Percentiles rank a stretch among this genome's conserved stretches.
Evolutionary conservation across 37 sponge, comb jelly and placozoan genomes (phyloP).

Genomic region (Amphimedon queenslandica): DNA sequence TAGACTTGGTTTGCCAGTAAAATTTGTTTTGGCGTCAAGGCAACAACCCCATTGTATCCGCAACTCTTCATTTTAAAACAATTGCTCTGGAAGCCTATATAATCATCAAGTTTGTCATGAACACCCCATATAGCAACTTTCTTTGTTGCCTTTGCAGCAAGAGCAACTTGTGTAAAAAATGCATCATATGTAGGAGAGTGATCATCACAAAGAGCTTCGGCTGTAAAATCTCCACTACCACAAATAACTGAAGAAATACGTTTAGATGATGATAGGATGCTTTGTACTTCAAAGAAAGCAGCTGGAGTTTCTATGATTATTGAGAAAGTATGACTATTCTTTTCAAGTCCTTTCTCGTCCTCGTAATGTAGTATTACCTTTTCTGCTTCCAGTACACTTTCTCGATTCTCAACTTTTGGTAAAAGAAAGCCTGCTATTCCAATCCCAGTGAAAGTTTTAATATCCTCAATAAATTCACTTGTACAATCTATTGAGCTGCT

Average conservation of each 20-base stretch:
- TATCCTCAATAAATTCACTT: neutral
- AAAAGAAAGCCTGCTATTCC: slow-evolving; percentile 12
- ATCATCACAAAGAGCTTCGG: slow-evolving; percentile 22
- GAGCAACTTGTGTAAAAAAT: slow-evolving; percentile 11
- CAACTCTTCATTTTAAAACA: slow-evolving; percentile 26
- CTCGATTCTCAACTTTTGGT: neutral
- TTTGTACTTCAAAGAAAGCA: slow-evolving; percentile 9
- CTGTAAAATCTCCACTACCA: slow-evolving; percentile 28
- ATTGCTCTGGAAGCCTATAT: slow-evolving; percentile 19
- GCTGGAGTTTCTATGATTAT: slow-evolving; percentile 1
- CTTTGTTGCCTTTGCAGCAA: slow-evolving; percentile 29
- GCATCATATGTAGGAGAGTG: slow-evolving; percentile 19
- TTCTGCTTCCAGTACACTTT: neutral
- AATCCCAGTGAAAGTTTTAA: neutral
- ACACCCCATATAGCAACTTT: slow-evolving; percentile 23
- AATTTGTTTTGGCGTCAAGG: slow-evolving; percentile 27
- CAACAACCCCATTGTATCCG: slow-evolving; percentile 14
- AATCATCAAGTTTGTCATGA: slow-evolving; percentile 34
- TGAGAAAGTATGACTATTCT: neutral
- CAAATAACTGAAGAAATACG: neutral
- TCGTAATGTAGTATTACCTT: slow-evolving; percentile 1
- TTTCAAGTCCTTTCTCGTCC: neutral
- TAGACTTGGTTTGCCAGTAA: neutral
- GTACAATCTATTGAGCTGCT: neutral
- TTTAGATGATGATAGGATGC: neutral